These are phyloP conservation scores for Gambusia holbrooki DNA, from an alignment of 2,113 vertebrate species.

Conservation along the genomic window DNA sequence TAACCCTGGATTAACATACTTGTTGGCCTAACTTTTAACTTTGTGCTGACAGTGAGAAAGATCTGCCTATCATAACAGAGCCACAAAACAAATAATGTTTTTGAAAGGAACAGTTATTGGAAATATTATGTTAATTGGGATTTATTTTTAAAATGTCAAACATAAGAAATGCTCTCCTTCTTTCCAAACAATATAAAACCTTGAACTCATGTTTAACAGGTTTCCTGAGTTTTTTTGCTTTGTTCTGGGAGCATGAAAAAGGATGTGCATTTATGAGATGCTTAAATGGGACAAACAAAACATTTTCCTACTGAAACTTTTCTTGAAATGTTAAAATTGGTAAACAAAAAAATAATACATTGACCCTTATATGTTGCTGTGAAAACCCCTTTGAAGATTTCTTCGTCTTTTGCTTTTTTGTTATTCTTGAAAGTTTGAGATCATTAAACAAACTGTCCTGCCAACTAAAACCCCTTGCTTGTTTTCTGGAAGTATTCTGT, in stretches of 20 bases:
- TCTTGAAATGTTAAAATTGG: not conserved
- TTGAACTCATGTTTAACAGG: not conserved
- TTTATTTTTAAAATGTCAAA: not conserved
- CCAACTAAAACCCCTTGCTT: no score
- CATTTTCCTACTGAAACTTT: not conserved
- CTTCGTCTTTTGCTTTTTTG: not conserved
- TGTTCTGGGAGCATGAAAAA: not conserved
- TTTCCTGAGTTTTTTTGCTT: not conserved
- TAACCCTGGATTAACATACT: not conserved
- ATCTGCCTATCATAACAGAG: not conserved
- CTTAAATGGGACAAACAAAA: not conserved
- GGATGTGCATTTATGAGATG: not conserved
- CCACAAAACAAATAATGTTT: not conserved
- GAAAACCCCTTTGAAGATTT: not conserved
- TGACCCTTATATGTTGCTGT: not conserved
- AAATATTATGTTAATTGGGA: not conserved
- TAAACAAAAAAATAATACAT: no score
- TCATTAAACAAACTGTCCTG: not conserved
- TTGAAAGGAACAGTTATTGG: not conserved
- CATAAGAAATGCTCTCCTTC: not conserved
- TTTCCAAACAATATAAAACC: not conserved
- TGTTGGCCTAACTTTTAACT: not conserved
- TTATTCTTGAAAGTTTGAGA: not conserved
- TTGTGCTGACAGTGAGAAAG: not conserved
- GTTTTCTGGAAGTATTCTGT: no score